These are phyloP conservation scores for Hippocampus barbouri DNA, from an alignment of 2,113 vertebrate species.

Conservation along the genomic window DNA sequence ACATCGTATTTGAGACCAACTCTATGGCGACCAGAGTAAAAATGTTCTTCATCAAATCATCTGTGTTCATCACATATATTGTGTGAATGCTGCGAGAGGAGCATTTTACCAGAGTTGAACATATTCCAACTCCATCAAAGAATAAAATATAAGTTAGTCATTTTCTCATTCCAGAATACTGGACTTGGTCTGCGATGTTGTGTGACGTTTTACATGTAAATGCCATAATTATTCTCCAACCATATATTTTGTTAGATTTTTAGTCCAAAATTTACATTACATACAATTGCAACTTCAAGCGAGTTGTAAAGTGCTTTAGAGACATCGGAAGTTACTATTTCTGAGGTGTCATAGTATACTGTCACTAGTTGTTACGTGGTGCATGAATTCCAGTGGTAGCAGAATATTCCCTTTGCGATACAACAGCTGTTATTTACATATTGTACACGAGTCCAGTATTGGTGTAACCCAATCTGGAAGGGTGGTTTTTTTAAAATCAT, in stretches of 20 bases:
- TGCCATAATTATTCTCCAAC: neutral
- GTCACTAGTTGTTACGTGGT: slow-evolving; percentile 19
- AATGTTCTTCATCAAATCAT: slow-evolving; percentile 44
- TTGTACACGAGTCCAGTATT: slow-evolving; percentile 69
- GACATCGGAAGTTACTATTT: slow-evolving; percentile 53
- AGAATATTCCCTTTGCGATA: slow-evolving; percentile 44
- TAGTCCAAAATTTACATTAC: neutral
- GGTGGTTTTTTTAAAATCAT: slow-evolving; percentile 61
- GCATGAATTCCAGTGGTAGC: slow-evolving; percentile 40
- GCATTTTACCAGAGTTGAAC: neutral
- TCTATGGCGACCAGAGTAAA: slow-evolving; percentile 20
- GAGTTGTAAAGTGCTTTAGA: slow-evolving; percentile 80
- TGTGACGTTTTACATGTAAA: neutral
- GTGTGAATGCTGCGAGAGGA: slow-evolving; percentile 6
- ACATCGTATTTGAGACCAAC: slow-evolving; percentile 8
- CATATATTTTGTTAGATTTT: neutral
- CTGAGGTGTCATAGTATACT: neutral
- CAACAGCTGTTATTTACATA: slow-evolving; percentile 73
- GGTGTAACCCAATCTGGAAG: slow-evolving; percentile 11
- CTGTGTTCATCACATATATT: slow-evolving; percentile 35
- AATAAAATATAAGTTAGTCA: too few relatives aligned
- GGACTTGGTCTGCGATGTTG: neutral
- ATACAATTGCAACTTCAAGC: slow-evolving; percentile 20
- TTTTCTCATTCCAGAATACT: too few relatives aligned
- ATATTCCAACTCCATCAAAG: neutral